Conservation (phyloP, 2,797 vertebrate species). For the Pseudotriccus pelzelni region DNA sequence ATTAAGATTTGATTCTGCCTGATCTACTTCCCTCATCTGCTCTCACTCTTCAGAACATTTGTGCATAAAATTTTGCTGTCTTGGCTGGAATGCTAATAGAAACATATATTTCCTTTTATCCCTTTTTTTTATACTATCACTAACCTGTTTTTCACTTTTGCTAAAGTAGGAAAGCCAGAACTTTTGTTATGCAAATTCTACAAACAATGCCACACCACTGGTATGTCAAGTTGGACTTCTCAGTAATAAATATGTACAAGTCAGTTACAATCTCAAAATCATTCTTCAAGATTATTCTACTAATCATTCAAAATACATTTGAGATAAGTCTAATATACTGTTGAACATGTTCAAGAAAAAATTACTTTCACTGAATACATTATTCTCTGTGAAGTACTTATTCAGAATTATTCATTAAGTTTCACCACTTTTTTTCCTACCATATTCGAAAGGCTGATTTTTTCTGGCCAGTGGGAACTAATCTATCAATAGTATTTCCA, state of each 20-base stretch:
- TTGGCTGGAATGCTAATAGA: neutral
- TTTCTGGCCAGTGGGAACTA: neutral
- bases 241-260: neutral
- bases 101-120: fast-evolving
- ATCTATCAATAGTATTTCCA: neutral
- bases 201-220: neutral
- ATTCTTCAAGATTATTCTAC: neutral
- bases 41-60: neutral
- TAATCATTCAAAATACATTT: neutral
- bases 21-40: neutral
- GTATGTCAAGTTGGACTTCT: neutral
- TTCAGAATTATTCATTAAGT: neutral
- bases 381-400: neutral
- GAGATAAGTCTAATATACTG: neutral
- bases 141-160: neutral
- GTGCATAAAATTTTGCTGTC: neutral
- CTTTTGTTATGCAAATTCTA: neutral
- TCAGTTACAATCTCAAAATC: neutral
- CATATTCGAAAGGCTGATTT: neutral
- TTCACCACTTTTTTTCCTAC: neutral
- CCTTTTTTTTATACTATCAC: neutral
- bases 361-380: neutral
- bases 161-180: neutral
- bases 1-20: neutral
- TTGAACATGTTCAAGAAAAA: neutral